Evolutionary conservation across 1,140 invertebrate species (phyloP), one percentile per base, ranked within the genome.

Genomic region (Melipona quadrifasciata): DNA sequence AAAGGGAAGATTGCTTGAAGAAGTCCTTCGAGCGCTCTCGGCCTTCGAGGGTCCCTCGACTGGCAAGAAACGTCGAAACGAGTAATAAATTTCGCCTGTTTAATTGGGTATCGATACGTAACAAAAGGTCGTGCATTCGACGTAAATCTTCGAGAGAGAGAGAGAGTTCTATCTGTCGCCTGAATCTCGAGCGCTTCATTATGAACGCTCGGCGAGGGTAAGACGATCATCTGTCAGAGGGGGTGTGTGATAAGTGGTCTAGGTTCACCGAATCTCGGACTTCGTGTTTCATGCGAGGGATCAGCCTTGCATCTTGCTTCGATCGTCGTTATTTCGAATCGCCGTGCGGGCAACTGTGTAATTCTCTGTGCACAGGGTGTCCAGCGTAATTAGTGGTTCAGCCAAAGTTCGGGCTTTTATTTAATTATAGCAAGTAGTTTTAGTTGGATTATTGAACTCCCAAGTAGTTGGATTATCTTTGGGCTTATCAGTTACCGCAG

Each of bases 71-170:
- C 8, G 39, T 10, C 39, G 39, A 47, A 47, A 47, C 39, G 39
- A 47, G 39, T 47, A n/a, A 61, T 76, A 47, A 76, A 61, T 76
- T 76, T 34, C 34, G 21, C 24, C 31, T 55, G 1, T 4, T 8
- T 27, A 80, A 72, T 72, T 80, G 34, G 12, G 51, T n/a, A 57
- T 31, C 39, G 2, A 55, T 65, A 75, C 74, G 14, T 24, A 24
- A 51, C 8, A 21, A 80, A 72, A n/a, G 71, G 3, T 17, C 12
- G 12, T 27, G n/a, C 34, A 47, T 10, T 19, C n/a, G 67, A 72
- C 61, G 73, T 81, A 82, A 82, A 82, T 82, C 80, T 27, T 24
- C 24, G 11, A 47, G 39, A 47, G 3, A 31, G 39, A 47, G 3
- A 31, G 8, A 24, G 34, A 55, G 67, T 76, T 57, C 55, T 75